Evolutionary conservation across 2,888 invertebrate species (phyloP).

Genomic region (Hymenopus coronatus): DNA sequence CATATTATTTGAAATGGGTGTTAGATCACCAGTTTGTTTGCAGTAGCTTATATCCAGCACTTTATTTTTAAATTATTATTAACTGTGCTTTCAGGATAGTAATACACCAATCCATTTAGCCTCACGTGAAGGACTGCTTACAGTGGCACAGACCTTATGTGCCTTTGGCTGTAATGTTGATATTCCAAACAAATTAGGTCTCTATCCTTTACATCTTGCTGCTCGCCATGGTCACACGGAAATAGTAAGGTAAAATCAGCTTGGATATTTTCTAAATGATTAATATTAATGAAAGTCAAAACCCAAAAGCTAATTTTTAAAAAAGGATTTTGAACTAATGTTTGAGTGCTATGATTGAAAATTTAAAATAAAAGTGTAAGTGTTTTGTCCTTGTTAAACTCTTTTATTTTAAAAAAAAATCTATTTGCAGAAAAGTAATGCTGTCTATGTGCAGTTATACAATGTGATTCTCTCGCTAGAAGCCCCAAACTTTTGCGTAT

Average conservation of each 20-base stretch:
- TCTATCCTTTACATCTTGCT: constrained; percentile 68
- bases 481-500: too few relatives aligned
- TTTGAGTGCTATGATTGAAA: too few relatives aligned
- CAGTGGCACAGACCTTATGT: constrained; percentile 58
- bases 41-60: too few relatives aligned
- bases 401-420: too few relatives aligned
- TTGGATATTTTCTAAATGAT: background rate
- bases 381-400: too few relatives aligned
- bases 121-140: constrained; percentile 53
- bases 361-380: too few relatives aligned
- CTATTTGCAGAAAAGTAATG: too few relatives aligned
- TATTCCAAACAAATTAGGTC: constrained; percentile 57
- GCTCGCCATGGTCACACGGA: constrained; percentile 69
- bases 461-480: too few relatives aligned
- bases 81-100: constrained; percentile 49
- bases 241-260: constrained; percentile 53
- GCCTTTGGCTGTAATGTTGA: constrained; percentile 61
- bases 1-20: too few relatives aligned
- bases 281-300: background rate
- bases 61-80: background rate
- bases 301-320: background rate
- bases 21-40: too few relatives aligned
- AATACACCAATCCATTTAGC: constrained; percentile 61
- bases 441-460: too few relatives aligned
- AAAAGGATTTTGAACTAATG: too few relatives aligned